Percentiles rank a stretch among this genome's conserved stretches.
Evolutionary conservation across 1,140 invertebrate species (phyloP).

Genomic region (Thalassaphorura encarpata): DNA sequence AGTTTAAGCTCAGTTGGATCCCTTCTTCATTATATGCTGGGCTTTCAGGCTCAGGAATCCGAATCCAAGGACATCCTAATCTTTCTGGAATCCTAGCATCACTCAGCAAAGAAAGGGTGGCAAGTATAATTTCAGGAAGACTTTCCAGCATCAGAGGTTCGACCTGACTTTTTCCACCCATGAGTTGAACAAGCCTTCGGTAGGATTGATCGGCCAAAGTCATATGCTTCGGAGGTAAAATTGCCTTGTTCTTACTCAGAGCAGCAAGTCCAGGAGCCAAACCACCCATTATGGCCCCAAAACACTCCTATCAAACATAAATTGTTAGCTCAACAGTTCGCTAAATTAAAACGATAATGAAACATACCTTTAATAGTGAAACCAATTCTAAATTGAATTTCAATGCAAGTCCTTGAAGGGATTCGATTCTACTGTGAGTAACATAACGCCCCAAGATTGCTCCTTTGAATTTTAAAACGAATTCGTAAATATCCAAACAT

Average conservation of each 20-base stretch:
- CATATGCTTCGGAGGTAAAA: conserved; percentile 25
- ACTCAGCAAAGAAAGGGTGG: conserved; percentile 29
- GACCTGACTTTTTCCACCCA: conserved; percentile 6
- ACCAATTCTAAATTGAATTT: too few relatives aligned
- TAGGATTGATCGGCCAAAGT: conserved; percentile 27
- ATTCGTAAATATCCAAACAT: too few relatives aligned
- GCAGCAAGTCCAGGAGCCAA: conserved; percentile 28
- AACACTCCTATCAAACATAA: too few relatives aligned
- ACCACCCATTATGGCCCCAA: conserved; percentile 35
- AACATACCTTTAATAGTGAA: too few relatives aligned
- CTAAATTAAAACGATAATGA: too few relatives aligned
- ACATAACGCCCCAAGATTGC: too few relatives aligned
- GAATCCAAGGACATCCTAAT: conserved; percentile 21
- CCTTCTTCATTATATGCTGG: conserved; percentile 11
- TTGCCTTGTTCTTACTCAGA: background rate
- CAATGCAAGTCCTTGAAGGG: too few relatives aligned
- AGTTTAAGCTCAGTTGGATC: conserved; percentile 10
- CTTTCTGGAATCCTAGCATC: conserved; percentile 5
- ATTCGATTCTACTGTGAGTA: too few relatives aligned
- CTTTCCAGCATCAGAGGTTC: conserved; percentile 32
- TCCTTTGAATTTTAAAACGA: too few relatives aligned
- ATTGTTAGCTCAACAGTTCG: too few relatives aligned
- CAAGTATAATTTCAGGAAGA: conserved; percentile 35
- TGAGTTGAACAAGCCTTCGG: conserved; percentile 19
- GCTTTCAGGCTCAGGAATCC: conserved; percentile 36